Conservation (phyloP, 2,888 invertebrate genomes). For the Sericinus montela region DNA sequence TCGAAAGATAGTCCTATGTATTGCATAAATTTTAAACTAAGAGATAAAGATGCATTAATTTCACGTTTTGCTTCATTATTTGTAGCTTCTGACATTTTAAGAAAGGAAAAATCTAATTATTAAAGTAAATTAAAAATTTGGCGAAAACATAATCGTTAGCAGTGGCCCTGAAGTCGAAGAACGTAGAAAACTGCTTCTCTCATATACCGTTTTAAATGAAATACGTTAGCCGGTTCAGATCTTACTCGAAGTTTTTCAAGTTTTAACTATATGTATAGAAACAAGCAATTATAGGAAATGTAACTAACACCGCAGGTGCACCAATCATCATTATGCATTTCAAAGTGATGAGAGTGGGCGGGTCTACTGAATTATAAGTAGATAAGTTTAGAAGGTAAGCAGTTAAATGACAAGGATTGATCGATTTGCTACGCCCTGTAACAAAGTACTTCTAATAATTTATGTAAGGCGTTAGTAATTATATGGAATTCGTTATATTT, state of each 20-base stretch:
- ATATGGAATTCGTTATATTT: no score
- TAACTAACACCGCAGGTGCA: not conserved
- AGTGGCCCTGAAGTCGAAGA: no score
- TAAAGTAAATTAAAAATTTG: not conserved
- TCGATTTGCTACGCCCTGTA: conserved; percentile 27
- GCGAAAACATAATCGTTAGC: no score
- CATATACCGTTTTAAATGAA: no score
- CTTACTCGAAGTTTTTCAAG: no score
- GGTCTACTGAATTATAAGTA: conserved; percentile 28
- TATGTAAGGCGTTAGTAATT: conserved; percentile 4
- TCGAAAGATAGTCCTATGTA: conserved; percentile 58
- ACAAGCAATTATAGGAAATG: not conserved
- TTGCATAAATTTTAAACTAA: conserved; percentile 55
- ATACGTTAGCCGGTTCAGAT: no score
- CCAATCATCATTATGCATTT: conserved; percentile 2
- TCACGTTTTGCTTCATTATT: conserved; percentile 50
- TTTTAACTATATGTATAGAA: no score
- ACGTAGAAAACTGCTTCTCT: not conserved
- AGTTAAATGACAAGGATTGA: conserved; percentile 28
- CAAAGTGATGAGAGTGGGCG: conserved; percentile 25
- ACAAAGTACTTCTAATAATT: conserved; percentile 18
- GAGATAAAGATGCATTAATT: conserved; percentile 51
- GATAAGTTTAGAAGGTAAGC: conserved; percentile 23
- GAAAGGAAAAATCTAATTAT: not conserved
- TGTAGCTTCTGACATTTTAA: conserved; percentile 40